Percentiles rank a stretch among this genome's conserved stretches.
phyloP scores from a whole-genome alignment of 2,797 vertebrate species.

The Etheostoma perlongum region DNA sequence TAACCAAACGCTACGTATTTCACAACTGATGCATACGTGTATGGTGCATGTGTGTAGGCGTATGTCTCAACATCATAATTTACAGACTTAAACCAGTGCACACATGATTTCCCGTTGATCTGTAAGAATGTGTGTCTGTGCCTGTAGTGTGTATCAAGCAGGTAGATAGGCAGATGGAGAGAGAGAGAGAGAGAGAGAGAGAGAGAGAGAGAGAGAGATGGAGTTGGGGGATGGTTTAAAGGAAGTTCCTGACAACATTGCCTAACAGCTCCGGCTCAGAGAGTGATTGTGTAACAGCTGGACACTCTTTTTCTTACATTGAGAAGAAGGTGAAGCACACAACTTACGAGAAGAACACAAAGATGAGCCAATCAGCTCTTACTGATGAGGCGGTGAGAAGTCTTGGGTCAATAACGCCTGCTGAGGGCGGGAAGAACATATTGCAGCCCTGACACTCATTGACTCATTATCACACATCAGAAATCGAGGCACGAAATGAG shows the following conservation, averaged over 20 bases:
- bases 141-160: conserved; percentile 3
- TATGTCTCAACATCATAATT: conserved; percentile 13
- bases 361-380: conserved; percentile 47
- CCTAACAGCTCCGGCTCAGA: conserved; percentile 53
- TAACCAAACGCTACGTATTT: background rate
- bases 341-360: conserved; percentile 53
- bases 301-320: conserved; percentile 54
- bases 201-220: background rate
- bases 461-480: conserved; percentile 26
- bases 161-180: conserved; percentile 30
- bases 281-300: conserved; percentile 50
- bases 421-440: background rate
- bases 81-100: background rate
- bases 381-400: background rate
- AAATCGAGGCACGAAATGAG: conserved; percentile 2
- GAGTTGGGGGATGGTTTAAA: background rate
- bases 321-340: conserved; percentile 21
- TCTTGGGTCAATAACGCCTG: background rate
- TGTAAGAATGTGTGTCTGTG: conserved; percentile 3
- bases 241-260: conserved; percentile 57
- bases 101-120: conserved; percentile 21
- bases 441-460: background rate
- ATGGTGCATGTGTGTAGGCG: background rate
- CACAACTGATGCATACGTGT: background rate
- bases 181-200: conserved; percentile 6